Conservation (phyloP, 2,797 vertebrate genomes). For the Eulemur coronatus region DNA sequence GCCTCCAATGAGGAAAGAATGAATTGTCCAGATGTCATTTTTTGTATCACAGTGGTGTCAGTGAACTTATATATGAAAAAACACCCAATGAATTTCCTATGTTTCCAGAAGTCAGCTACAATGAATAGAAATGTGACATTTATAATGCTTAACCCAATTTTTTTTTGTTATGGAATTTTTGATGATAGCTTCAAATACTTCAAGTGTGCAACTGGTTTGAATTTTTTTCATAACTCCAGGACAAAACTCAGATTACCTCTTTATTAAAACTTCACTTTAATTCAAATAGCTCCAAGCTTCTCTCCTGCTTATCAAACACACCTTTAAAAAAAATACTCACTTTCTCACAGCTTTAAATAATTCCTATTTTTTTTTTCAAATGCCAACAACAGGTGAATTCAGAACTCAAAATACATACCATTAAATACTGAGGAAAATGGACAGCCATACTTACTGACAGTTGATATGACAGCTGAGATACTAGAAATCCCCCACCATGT, state of each 20-base stretch:
- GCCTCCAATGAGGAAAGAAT: neutral
- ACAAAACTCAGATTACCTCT: neutral
- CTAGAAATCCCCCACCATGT: neutral
- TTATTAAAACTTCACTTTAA: neutral
- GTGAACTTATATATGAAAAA: neutral
- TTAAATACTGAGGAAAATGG: neutral
- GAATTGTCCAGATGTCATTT: neutral
- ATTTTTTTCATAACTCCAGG: neutral
- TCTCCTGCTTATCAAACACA: neutral
- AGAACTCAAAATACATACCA: neutral
- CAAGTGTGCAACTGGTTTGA: neutral
- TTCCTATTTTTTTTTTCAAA: neutral
- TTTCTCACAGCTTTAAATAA: neutral
- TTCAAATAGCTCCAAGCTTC: neutral
- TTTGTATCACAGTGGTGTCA: neutral
- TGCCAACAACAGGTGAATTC: neutral
- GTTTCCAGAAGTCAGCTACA: neutral
- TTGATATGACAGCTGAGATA: neutral
- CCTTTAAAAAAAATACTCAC: neutral
- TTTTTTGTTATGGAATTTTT: neutral
- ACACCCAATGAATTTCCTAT: neutral
- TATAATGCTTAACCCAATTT: neutral
- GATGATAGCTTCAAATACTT: neutral
- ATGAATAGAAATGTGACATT: neutral
- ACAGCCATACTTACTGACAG: neutral